Conservation (phyloP, 2,113 vertebrate species). For the Gallinago undulata region DNA sequence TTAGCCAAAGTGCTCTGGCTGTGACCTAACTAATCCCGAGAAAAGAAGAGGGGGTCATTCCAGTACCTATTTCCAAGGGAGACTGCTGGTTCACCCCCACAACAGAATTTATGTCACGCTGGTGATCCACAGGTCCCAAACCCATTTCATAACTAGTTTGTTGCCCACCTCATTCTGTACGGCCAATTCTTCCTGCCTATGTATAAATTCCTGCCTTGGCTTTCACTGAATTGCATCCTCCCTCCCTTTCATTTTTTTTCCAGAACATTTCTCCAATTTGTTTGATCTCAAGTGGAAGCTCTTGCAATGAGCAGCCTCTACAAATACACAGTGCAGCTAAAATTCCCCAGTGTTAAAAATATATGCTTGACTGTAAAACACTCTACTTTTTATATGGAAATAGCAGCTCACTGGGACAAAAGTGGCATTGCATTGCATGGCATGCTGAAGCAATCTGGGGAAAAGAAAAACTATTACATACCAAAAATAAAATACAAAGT, state of each 20-base stretch:
- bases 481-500: neutral
- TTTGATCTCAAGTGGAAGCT: slow-evolving; percentile 63
- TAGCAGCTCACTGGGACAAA: slow-evolving; percentile 53
- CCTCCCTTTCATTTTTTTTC: neutral
- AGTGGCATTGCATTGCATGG: neutral
- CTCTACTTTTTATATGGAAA: slow-evolving; percentile 64
- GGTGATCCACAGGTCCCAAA: neutral
- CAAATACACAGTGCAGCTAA: slow-evolving; percentile 23
- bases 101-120: neutral
- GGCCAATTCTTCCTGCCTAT: neutral
- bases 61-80: neutral
- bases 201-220: slow-evolving; percentile 4
- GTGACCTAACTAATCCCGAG: neutral
- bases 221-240: slow-evolving; percentile 24
- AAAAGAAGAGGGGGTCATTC: neutral
- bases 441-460: slow-evolving; percentile 8
- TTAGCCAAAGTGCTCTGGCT: neutral
- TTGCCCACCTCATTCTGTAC: neutral
- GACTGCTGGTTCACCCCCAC: neutral
- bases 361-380: slow-evolving; percentile 58
- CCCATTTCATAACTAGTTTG: neutral
- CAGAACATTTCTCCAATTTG: slow-evolving; percentile 47
- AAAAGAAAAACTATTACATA: slow-evolving; percentile 6
- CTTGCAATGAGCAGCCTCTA: slow-evolving; percentile 46
- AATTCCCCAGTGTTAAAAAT: slow-evolving; percentile 61